phyloP scores from a whole-genome alignment of 1,140 invertebrate genomes.

The Euura lappo region DNA sequence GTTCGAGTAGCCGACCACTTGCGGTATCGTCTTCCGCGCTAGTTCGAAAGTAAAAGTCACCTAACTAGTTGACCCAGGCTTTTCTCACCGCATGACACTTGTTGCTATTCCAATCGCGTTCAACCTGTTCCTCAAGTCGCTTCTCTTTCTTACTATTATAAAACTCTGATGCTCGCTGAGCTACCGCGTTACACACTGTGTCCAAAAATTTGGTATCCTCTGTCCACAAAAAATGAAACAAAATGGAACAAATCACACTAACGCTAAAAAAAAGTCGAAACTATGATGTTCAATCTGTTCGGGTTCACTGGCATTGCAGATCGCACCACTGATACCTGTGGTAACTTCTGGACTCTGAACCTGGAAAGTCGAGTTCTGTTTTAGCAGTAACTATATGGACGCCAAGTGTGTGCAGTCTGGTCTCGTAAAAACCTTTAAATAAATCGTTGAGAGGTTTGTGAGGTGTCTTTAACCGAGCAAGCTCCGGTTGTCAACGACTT shows the following conservation, averaged over 20 bases:
- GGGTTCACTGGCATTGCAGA: too few relatives aligned
- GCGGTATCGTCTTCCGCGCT: background rate
- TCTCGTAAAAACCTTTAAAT: background rate
- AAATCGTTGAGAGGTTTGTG: background rate
- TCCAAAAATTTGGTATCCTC: too few relatives aligned
- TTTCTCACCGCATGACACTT: background rate
- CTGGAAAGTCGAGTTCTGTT: too few relatives aligned
- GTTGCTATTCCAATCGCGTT: background rate
- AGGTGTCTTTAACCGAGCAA: background rate
- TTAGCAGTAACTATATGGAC: too few relatives aligned
- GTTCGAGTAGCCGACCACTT: background rate
- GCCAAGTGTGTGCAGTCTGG: too few relatives aligned
- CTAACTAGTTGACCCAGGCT: background rate
- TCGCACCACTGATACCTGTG: too few relatives aligned
- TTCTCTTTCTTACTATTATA: background rate
- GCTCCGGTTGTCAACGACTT: conserved; percentile 6
- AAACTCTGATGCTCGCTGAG: background rate
- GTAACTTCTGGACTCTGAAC: too few relatives aligned
- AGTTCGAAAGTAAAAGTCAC: background rate
- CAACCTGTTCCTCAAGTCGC: background rate
- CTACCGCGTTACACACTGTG: too few relatives aligned
- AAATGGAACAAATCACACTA: too few relatives aligned
- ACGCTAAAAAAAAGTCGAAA: too few relatives aligned
- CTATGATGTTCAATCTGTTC: too few relatives aligned
- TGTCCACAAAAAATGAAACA: too few relatives aligned